phyloP scores from a whole-genome alignment of 2,113 vertebrate genomes.

The Halichoerus grypus region DNA sequence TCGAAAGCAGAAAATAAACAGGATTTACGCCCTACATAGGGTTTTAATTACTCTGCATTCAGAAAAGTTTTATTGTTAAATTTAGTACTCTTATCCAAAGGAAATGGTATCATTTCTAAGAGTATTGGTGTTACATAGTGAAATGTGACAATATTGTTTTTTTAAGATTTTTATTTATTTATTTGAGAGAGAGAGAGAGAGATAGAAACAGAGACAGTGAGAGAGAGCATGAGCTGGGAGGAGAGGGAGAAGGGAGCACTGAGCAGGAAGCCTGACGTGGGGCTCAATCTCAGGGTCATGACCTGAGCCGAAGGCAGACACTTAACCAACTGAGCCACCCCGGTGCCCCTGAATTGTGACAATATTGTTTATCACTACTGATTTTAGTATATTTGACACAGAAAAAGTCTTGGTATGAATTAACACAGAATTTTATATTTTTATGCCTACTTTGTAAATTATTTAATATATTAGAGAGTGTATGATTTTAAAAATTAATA shows the following conservation, averaged over 20 bases:
- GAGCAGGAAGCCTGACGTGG: background rate
- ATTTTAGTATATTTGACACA: background rate
- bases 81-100: background rate
- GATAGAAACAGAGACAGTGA: background rate
- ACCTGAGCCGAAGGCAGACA: background rate
- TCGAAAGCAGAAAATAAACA: conserved; percentile 73
- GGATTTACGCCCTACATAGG: conserved; percentile 77
- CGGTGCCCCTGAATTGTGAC: background rate
- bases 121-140: background rate
- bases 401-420: background rate
- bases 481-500: background rate
- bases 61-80: conserved; percentile 44
- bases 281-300: background rate
- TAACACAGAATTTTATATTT: background rate
- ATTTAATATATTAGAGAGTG: background rate
- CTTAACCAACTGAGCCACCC: background rate
- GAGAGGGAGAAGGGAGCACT: background rate
- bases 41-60: conserved; percentile 56
- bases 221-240: background rate
- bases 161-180: background rate
- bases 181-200: background rate
- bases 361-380: background rate
- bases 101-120: background rate
- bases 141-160: background rate
- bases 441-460: background rate